Evolutionary conservation across 1,140 invertebrate genomes (phyloP).

Genomic region (Eriocheir sinensis): DNA sequence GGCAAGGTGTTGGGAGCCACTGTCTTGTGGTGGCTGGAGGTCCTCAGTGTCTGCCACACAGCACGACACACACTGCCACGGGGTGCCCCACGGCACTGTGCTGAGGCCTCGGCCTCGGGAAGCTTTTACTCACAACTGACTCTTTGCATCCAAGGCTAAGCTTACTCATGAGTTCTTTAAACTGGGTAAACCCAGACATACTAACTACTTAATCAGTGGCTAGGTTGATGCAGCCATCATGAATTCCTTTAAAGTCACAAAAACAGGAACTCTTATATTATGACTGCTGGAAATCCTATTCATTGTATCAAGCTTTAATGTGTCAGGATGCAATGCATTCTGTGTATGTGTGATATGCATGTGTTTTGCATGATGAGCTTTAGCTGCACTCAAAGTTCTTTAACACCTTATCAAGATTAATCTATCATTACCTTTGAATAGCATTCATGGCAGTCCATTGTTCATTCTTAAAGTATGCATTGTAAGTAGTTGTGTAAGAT

Average conservation of each 20-base stretch:
- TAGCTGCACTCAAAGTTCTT: too few species aligned
- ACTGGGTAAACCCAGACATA: not conserved
- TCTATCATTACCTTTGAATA: too few species aligned
- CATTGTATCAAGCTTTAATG: conserved; percentile 15
- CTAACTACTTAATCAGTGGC: not conserved
- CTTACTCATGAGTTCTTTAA: too few species aligned
- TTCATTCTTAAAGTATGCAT: too few species aligned
- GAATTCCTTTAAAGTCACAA: not conserved
- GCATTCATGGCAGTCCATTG: too few species aligned
- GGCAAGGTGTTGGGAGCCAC: not conserved
- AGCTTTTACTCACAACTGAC: not conserved
- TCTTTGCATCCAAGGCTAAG: too few species aligned
- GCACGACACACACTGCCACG: too few species aligned
- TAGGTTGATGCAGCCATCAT: not conserved
- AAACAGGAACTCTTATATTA: not conserved
- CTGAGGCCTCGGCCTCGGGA: not conserved
- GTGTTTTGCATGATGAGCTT: too few species aligned
- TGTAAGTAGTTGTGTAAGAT: too few species aligned
- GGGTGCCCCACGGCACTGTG: not conserved
- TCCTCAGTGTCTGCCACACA: too few species aligned
- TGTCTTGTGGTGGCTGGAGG: not conserved
- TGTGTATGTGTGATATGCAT: not conserved
- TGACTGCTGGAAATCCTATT: too few species aligned
- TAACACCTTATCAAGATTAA: too few species aligned
- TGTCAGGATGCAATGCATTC: not conserved